Evolutionary conservation across 2,888 invertebrate species (phyloP).

Genomic region (Hoplodrina ambigua): DNA sequence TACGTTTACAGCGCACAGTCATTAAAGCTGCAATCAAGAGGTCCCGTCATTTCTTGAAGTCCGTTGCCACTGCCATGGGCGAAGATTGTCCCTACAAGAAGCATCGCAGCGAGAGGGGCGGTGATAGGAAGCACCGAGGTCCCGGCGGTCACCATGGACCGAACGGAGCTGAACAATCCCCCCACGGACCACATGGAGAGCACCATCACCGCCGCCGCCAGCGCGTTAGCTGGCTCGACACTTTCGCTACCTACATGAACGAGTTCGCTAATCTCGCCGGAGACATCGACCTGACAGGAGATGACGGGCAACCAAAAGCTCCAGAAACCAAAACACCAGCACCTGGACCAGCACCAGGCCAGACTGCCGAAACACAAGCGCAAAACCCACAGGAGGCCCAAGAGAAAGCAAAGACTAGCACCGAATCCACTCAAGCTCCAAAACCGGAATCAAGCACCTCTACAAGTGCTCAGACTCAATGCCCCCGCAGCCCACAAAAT

Average conservation of each 20-base stretch:
- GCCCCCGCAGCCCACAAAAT: constrained; percentile 32
- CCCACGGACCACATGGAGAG: constrained; percentile 57
- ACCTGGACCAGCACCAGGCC: constrained; percentile 15
- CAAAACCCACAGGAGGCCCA: constrained; percentile 48
- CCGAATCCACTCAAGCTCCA: constrained; percentile 53
- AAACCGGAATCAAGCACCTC: constrained; percentile 51
- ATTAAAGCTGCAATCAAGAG: constrained; percentile 82
- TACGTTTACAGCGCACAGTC: constrained; percentile 72
- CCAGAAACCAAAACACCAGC: constrained; percentile 44
- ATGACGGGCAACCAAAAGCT: constrained; percentile 60
- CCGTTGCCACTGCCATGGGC: constrained; percentile 63
- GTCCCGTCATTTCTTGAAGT: constrained; percentile 81
- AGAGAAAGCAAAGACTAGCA: constrained; percentile 43
- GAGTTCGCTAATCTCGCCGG: constrained; percentile 89
- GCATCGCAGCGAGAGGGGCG: constrained; percentile 71
- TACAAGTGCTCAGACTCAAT: constrained; percentile 35
- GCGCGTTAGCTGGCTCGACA: constrained; percentile 85
- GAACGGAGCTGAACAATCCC: constrained; percentile 49
- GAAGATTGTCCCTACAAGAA: constrained; percentile 76
- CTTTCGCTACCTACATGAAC: constrained; percentile 87
- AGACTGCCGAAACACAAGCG: constrained; percentile 35
- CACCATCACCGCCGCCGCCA: constrained; percentile 68
- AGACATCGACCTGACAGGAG: constrained; percentile 71
- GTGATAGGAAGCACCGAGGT: constrained; percentile 68
- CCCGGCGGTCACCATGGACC: constrained; percentile 57